Base-by-base conservation (phyloP, 2,888 invertebrate genomes). In the Erynnis tages region DNA sequence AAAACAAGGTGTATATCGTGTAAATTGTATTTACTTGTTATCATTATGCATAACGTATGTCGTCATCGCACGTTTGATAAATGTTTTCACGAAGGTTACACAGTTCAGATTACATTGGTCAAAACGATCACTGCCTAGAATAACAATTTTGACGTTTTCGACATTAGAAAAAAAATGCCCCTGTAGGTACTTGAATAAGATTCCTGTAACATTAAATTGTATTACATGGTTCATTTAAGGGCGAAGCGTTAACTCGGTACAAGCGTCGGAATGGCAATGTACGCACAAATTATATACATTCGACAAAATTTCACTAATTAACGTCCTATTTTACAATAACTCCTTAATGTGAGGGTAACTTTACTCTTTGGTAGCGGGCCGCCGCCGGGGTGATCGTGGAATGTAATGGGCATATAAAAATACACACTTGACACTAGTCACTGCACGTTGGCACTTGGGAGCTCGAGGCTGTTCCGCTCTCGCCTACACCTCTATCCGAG, bases 1-100 rank as follows among this genome's bases (percentile, higher is more conserved):
- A 65, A 85, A 85, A 85, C 79, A 65, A 72, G 47, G 14, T 23
- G 43, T 59, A 61, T 82, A 80, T 87, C 74, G 86, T 88, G 88
- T 88, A 88, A 88, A 88, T 87, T 87, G 87, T 88, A 89, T 89
- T 89, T 89, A 89, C 87, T 75, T 82, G 78, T 82, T 85, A 87
- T 76, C 82, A 78, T 80, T 73, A 86, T 79, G 86, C 85, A 79
- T 66, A 79, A 83, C 84, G 76, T 75, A 80, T 69, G 77, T 73
- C 79, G 80, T 80, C 76, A 73, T 76, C 74, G 81, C 82, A 81
- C 72, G 68, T 75, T 72, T 68, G 81, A 82, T 82, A 82, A 82
- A 81, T 78, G 82, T 82, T 79, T 85, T 82, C 83, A 87, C 88
- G 87, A 85, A 82, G 84, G 79, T 82, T 85, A 87, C 79, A 87